These are phyloP conservation scores for Bubo bubo DNA, from an alignment of 2,113 vertebrate species.

Conservation along the genomic window DNA sequence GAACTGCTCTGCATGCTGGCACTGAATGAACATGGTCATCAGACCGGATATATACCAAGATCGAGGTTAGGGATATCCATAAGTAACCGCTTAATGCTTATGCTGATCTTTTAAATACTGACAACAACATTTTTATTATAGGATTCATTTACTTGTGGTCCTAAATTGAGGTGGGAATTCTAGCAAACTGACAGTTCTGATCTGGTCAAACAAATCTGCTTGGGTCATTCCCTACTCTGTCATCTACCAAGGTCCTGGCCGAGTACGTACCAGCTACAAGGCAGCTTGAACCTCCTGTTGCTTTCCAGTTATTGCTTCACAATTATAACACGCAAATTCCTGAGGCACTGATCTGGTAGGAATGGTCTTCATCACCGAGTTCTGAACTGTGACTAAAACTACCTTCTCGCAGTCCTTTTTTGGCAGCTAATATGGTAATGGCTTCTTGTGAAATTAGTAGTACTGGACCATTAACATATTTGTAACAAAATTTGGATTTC, in stretches of 20 bases:
- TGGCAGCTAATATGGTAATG: not conserved
- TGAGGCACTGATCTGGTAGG: not conserved
- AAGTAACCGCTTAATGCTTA: not conserved
- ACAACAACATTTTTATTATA: not conserved
- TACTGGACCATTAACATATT: not conserved
- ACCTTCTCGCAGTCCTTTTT: not conserved
- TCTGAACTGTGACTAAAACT: not conserved
- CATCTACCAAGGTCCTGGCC: not conserved
- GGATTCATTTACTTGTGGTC: constrained; percentile 22
- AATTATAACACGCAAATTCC: not conserved
- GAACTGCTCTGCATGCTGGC: not conserved
- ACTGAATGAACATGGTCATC: not conserved
- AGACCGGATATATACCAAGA: not conserved
- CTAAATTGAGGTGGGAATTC: not conserved
- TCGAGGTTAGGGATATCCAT: not conserved
- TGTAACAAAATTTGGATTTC: not conserved
- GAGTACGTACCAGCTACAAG: not conserved
- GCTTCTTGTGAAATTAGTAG: not conserved
- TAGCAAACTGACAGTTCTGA: not conserved
- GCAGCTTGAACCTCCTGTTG: not conserved
- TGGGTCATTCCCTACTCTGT: not conserved
- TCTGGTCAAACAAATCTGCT: not conserved
- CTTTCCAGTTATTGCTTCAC: not conserved
- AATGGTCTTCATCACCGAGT: not conserved
- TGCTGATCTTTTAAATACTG: not conserved